A percentile compares a stretch with the other conserved stretches of the same genome.
These are phyloP conservation scores for Drosophila jambulina DNA, from an alignment of 1,140 invertebrate genomes.

Conservation along the genomic window DNA sequence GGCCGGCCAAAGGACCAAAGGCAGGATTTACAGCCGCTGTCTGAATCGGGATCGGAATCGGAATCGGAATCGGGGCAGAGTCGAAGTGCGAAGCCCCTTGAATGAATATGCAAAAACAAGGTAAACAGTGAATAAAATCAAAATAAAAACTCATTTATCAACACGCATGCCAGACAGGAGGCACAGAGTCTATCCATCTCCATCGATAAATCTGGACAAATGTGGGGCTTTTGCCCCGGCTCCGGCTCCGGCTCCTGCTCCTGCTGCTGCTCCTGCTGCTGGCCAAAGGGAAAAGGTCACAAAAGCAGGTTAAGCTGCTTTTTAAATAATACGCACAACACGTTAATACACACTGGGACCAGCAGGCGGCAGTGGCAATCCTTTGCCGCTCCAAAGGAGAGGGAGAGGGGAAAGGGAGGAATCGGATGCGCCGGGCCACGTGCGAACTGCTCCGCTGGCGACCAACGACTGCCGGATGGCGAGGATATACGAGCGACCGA, in stretches of 20 bases:
- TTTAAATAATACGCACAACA: constrained; percentile 77
- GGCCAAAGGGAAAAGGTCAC: constrained; percentile 78
- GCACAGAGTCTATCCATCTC: constrained; percentile 21
- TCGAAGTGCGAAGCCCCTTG: not conserved
- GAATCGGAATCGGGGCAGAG: constrained; percentile 4
- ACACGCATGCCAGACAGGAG: constrained; percentile 34
- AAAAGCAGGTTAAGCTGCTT: constrained; percentile 83
- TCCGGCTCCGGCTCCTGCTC: constrained; percentile 2
- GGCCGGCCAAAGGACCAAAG: constrained; percentile 10
- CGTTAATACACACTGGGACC: constrained; percentile 52
- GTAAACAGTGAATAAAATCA: constrained; percentile 79
- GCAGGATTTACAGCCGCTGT: constrained; percentile 33
- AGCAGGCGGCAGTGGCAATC: constrained; percentile 7
- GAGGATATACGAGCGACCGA: not conserved
- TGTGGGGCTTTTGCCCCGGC: constrained; percentile 37
- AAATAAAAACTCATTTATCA: constrained; percentile 83
- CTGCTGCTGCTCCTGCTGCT: constrained; percentile 46
- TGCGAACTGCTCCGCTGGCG: constrained; percentile 44
- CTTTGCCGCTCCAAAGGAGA: not conserved
- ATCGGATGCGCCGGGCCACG: constrained; percentile 44
- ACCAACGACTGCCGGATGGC: constrained; percentile 44
- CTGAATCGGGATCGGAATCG: not conserved
- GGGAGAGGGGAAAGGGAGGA: not conserved
- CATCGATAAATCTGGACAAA: constrained; percentile 27
- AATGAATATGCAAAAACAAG: constrained; percentile 66